These are phyloP conservation scores for Hypselothyrea guttata DNA, from an alignment of 2,888 invertebrate species.

Conservation along the genomic window DNA sequence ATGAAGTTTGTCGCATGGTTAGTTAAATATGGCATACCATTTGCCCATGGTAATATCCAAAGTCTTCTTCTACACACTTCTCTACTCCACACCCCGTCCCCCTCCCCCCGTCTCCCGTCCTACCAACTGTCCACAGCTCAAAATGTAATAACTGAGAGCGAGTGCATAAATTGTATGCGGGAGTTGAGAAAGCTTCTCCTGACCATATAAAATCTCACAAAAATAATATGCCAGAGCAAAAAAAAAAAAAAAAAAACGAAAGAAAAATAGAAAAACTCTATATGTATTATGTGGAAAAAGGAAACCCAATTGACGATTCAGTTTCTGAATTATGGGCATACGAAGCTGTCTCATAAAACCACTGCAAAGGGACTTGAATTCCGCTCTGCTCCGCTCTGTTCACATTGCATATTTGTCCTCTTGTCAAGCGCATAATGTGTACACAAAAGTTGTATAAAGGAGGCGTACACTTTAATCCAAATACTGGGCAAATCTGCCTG, in stretches of 20 bases:
- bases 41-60: conserved; percentile 31
- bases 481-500: no score
- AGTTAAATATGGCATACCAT: conserved; percentile 33
- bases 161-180: conserved; percentile 60
- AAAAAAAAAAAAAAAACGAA: conserved; percentile 24
- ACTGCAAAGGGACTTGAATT: conserved; percentile 3
- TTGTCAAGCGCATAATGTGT: no score
- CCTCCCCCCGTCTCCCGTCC: background rate
- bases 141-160: conserved; percentile 57
- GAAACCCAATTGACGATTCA: conserved; percentile 32
- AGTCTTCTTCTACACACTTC: conserved; percentile 1
- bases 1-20: conserved; percentile 67
- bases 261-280: background rate
- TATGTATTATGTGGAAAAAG: background rate
- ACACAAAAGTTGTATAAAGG: no score
- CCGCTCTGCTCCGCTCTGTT: background rate
- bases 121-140: conserved; percentile 32
- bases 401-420: background rate
- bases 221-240: background rate
- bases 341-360: conserved; percentile 40
- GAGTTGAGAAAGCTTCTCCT: conserved; percentile 46
- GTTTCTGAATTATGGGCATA: conserved; percentile 38
- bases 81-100: background rate
- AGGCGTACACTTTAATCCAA: no score
- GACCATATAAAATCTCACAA: background rate